A percentile compares a stretch with the other conserved stretches of the same genome.
These are phyloP conservation scores for Myiozetetes cayanensis DNA, from an alignment of 2,113 vertebrate species.

Conservation along the genomic window DNA sequence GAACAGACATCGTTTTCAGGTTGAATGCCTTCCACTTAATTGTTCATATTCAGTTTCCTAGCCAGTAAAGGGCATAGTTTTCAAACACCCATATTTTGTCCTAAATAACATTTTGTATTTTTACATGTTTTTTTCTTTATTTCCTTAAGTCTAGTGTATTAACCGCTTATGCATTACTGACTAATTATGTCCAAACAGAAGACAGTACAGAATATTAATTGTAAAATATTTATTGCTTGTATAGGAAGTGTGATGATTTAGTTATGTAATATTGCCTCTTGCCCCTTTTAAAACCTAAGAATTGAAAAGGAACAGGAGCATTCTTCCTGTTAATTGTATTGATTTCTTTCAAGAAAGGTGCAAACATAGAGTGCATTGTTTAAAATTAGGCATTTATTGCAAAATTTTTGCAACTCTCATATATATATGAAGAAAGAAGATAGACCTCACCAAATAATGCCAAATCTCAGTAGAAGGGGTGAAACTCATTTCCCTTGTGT, in stretches of 20 bases:
- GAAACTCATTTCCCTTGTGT: background rate
- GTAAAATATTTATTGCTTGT: background rate
- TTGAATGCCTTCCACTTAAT: background rate
- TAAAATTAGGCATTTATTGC: background rate
- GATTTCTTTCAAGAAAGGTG: background rate
- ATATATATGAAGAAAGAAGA: background rate
- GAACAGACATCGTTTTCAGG: background rate
- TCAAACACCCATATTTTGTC: background rate
- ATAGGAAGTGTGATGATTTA: background rate
- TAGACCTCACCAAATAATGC: background rate
- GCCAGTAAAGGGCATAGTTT: background rate
- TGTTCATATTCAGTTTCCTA: background rate
- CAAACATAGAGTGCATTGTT: background rate
- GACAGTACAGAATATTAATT: background rate
- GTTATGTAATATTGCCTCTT: background rate
- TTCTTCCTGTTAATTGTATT: background rate
- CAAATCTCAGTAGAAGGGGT: background rate
- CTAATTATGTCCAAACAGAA: background rate
- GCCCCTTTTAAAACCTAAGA: background rate
- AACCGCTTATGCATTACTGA: background rate
- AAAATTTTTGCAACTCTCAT: background rate
- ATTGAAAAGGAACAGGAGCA: background rate
- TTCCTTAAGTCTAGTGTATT: background rate
- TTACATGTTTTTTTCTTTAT: background rate
- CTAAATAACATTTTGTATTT: background rate